Evolutionary conservation across 2,113 vertebrate species (phyloP).

Genomic region (Rostratula benghalensis): DNA sequence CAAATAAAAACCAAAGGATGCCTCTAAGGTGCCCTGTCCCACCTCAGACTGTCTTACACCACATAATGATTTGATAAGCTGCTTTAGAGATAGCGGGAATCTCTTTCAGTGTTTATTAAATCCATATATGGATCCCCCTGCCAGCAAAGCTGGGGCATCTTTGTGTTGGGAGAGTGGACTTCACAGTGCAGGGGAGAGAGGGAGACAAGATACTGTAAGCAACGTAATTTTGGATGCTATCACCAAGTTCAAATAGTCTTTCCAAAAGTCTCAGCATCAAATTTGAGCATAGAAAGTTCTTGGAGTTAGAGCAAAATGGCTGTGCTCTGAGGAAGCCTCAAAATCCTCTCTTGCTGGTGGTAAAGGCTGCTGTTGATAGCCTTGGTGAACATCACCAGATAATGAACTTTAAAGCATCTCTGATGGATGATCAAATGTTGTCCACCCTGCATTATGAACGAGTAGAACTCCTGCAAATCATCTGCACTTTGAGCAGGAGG

Average conservation of each 20-base stretch:
- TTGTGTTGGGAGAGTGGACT: not conserved
- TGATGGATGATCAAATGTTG: conserved; percentile 7
- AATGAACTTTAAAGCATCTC: conserved; percentile 14
- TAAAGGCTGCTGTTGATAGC: not conserved
- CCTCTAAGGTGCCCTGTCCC: not conserved
- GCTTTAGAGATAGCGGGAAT: not conserved
- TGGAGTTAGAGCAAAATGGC: not conserved
- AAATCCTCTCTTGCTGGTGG: not conserved
- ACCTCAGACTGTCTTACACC: not conserved
- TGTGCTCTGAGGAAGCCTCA: not conserved
- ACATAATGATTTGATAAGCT: not conserved
- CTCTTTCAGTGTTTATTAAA: not conserved
- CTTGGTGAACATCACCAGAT: not conserved
- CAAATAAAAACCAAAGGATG: not conserved
- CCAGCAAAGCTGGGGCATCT: not conserved
- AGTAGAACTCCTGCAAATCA: not conserved
- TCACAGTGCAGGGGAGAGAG: not conserved
- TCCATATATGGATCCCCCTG: not conserved
- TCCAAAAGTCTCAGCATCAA: not conserved
- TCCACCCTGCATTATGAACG: not conserved
- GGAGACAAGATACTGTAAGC: not conserved
- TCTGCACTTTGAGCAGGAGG: not conserved
- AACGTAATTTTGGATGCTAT: not conserved
- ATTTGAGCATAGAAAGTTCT: not conserved
- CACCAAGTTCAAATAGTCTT: not conserved